Evolutionary conservation across 2,113 vertebrate species (phyloP).

Genomic region (Crotalus helleri): DNA sequence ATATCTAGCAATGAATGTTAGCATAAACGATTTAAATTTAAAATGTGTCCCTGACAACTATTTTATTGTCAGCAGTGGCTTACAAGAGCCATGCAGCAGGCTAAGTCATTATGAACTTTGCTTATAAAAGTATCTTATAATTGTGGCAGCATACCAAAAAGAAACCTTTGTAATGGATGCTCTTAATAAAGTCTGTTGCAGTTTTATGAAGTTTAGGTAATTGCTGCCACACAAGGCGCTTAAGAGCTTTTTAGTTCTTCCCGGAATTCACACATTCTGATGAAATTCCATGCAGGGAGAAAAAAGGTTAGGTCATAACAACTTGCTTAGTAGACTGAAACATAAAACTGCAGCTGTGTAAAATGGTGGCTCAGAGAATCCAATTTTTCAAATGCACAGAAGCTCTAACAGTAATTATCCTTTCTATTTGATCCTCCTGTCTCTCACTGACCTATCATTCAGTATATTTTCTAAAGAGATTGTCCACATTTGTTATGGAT

Average conservation of each 20-base stretch:
- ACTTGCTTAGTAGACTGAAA: neutral
- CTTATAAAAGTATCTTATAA: neutral
- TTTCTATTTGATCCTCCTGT: neutral
- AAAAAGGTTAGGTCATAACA: neutral
- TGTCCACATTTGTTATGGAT: neutral
- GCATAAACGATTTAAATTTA: neutral
- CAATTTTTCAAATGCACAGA: constrained; percentile 39
- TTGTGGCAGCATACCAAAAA: neutral
- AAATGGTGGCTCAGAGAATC: constrained; percentile 17
- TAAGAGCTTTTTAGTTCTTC: neutral
- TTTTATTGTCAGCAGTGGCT: neutral
- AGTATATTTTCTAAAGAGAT: neutral
- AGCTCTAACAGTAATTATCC: constrained; percentile 18
- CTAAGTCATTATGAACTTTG: neutral
- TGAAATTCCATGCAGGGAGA: neutral
- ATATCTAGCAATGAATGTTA: neutral
- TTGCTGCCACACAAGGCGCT: neutral
- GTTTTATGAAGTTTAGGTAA: neutral
- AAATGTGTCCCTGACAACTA: neutral
- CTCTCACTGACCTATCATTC: neutral
- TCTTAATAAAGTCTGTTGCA: neutral
- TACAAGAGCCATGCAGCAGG: neutral
- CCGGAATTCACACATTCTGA: neutral
- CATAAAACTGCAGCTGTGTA: neutral
- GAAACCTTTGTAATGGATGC: neutral